Percentiles rank a stretch among this genome's conserved stretches.
phyloP scores from a whole-genome alignment of 2,888 invertebrate genomes.

The Malthinus seriepunctatus region DNA sequence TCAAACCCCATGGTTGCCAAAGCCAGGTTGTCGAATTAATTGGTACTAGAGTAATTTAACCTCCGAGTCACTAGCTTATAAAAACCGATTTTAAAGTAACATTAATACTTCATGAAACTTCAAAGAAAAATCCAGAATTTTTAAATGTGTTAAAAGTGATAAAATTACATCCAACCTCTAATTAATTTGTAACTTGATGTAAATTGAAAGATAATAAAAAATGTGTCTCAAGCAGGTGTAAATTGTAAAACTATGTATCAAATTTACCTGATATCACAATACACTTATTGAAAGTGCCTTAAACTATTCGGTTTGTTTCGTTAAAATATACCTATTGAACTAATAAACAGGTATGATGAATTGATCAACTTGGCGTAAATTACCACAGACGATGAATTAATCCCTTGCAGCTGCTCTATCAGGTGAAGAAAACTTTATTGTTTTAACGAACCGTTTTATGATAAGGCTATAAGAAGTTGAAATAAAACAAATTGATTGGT shows the following conservation, averaged over 20 bases:
- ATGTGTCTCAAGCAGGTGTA: conserved; percentile 11
- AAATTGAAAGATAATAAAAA: not conserved
- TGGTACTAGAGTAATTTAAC: no score
- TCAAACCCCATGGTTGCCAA: no score
- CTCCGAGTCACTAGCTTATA: no score
- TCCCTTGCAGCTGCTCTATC: conserved; percentile 23
- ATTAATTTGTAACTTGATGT: no score
- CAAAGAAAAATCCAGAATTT: no score
- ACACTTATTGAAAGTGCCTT: conserved; percentile 1
- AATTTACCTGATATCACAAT: not conserved
- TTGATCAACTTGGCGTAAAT: conserved; percentile 22
- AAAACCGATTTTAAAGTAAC: no score
- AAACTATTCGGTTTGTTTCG: conserved; percentile 17
- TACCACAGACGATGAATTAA: conserved; percentile 14
- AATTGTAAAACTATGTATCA: not conserved
- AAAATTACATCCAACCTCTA: no score
- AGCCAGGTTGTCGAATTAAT: no score
- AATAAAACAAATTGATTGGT: no score
- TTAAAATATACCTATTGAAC: conserved; percentile 21
- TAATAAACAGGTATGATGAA: conserved; percentile 24
- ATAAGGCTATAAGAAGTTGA: no score
- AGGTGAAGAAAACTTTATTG: conserved; percentile 23
- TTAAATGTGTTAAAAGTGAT: no score
- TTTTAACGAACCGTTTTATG: conserved; percentile 15
- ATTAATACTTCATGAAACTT: no score